Percentiles rank a stretch among this genome's conserved stretches.
phyloP scores from a whole-genome alignment of 2,797 vertebrate species.

The Synaphobranchus kaupii region DNA sequence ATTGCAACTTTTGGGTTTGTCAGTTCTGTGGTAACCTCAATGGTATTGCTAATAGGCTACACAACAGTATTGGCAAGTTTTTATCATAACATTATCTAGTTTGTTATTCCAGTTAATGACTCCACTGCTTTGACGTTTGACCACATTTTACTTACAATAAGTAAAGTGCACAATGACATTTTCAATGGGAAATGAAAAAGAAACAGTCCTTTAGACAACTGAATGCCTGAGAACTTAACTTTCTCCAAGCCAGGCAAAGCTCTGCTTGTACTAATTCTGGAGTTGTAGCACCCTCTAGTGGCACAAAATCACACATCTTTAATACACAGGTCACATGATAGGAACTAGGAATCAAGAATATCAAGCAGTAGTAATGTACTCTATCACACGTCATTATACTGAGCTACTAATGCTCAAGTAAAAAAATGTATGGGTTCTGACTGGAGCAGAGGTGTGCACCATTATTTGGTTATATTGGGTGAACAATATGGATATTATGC shows the following conservation, averaged over 20 bases:
- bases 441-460: neutral
- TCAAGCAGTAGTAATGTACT: neutral
- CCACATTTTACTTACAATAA: neutral
- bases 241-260: neutral
- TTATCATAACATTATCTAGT: neutral
- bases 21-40: neutral
- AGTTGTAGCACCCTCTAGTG: slow-evolving; percentile 55
- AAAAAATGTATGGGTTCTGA: neutral
- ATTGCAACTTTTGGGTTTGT: neutral
- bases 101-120: neutral
- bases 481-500: too few species aligned
- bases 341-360: neutral
- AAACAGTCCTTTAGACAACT: neutral
- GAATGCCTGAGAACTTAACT: neutral
- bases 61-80: neutral
- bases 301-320: neutral
- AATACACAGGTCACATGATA: neutral
- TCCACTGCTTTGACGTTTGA: neutral
- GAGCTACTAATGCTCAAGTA: neutral
- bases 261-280: slow-evolving; percentile 3
- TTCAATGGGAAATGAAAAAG: neutral
- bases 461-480: neutral
- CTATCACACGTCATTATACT: neutral
- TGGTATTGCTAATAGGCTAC: neutral
- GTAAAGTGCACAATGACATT: neutral